These are phyloP conservation scores for Hypselothyrea guttata DNA, from an alignment of 2,888 invertebrate genomes.

Conservation along the genomic window DNA sequence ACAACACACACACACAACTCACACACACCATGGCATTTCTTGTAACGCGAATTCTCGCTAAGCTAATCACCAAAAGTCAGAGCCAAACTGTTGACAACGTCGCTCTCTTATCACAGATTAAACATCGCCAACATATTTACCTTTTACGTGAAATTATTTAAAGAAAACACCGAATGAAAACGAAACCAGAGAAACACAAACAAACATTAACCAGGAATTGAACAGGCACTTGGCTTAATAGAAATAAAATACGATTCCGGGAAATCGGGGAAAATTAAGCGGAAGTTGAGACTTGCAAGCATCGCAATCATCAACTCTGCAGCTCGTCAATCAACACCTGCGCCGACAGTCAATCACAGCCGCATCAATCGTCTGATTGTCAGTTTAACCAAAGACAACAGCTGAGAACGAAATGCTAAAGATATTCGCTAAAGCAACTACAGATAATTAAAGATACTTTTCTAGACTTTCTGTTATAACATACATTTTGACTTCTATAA, in stretches of 20 bases:
- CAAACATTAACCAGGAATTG: conserved; percentile 73
- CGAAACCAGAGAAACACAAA: conserved; percentile 56
- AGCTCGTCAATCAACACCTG: conserved; percentile 51
- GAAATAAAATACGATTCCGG: conserved; percentile 52
- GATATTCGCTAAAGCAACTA: no score
- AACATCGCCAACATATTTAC: conserved; percentile 64
- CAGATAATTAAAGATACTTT: no score
- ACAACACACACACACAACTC: conserved; percentile 24
- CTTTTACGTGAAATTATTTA: conserved; percentile 74
- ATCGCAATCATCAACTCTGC: conserved; percentile 8
- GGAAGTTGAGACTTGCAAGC: conserved; percentile 45
- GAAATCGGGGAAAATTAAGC: conserved; percentile 59
- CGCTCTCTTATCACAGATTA: conserved; percentile 62
- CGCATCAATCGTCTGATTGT: conserved; percentile 55
- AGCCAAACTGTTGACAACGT: conserved; percentile 46
- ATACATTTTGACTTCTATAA: no score
- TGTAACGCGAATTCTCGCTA: conserved; percentile 75
- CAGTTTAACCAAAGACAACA: conserved; percentile 12
- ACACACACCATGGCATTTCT: conserved; percentile 23
- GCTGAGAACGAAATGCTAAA: neutral
- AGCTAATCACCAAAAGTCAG: conserved; percentile 71
- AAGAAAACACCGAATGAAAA: conserved; percentile 58
- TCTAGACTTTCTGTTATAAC: no score
- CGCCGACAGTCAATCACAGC: conserved; percentile 60
- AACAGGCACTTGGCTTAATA: conserved; percentile 34